These are phyloP conservation scores for Indicator indicator DNA, from an alignment of 2,113 vertebrate species.

Conservation along the genomic window DNA sequence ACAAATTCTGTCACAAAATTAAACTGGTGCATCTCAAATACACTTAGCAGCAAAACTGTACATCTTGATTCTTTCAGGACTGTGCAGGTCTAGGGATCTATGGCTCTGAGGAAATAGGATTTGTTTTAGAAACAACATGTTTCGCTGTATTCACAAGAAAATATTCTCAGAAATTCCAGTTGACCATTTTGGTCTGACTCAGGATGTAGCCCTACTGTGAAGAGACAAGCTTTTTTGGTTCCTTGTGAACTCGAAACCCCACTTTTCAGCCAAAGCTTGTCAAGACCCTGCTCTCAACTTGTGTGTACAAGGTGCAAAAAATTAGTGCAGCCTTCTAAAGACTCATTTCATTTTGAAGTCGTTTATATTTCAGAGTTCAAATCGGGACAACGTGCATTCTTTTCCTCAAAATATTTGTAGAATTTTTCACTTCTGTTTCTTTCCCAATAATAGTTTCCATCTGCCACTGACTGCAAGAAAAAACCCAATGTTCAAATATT, in stretches of 20 bases:
- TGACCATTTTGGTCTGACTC: not conserved
- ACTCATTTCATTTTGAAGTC: not conserved
- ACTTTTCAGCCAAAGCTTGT: not conserved
- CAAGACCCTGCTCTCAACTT: not conserved
- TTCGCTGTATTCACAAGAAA: not conserved
- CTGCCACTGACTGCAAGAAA: not conserved
- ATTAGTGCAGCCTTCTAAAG: not conserved
- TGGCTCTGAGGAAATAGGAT: not conserved
- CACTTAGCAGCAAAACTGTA: not conserved
- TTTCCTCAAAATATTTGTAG: not conserved
- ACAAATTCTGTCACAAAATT: not conserved
- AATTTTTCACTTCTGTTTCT: not conserved
- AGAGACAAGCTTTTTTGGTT: not conserved
- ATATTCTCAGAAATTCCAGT: not conserved
- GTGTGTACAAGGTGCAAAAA: not conserved
- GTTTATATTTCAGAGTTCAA: not conserved
- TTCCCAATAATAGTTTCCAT: not conserved
- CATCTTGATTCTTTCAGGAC: not conserved
- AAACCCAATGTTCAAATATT: not conserved
- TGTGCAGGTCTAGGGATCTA: not conserved
- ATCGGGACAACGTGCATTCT: not conserved
- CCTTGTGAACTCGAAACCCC: not conserved
- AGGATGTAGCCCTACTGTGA: not conserved
- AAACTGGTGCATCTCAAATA: not conserved
- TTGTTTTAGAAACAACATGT: conserved; percentile 6